Evolutionary conservation across 2,888 invertebrate species (phyloP), one percentile per base, ranked within the genome.

Genomic region (Leptinotarsa peninsularis): DNA sequence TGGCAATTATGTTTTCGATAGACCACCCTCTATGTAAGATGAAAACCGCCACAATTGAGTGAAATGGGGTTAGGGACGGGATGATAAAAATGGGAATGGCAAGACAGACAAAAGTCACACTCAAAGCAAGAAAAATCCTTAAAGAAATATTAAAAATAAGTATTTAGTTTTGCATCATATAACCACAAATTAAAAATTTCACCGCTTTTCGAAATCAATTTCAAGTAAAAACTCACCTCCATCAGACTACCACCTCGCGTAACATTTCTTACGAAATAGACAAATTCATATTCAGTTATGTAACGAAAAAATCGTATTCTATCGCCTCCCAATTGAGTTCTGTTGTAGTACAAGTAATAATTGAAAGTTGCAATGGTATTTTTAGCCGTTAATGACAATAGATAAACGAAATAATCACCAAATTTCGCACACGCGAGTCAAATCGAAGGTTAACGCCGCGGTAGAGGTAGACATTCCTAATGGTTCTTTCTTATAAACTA

Each of bases 361-460:
- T 63, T 33, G 63, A 17, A 43, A 33, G 63, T 43, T 43, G 33
- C 63, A 63, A 5, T 58, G 58, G 58, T 63, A 63, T 33, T 63
- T 18, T 58, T 21, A 58, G 58, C 23, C 23, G n/a, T 17, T 43
- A 63, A 63, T 63, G 33, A 63, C 63, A 33, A 15, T 43, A 63
- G 63, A 33, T 63, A 63, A 63, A 33, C n/a, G 43, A 63, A 33
- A 43, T 63, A 63, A 63, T 60, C 33, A 63, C 63, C 63, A 43
- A 63, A 63, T 63, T 63, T 63, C 7, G 63, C n/a, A n/a, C n/a
- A 63, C 14, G 27, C 63, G 63, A 63, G 63, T 63, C 23, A 63
- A 63, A 23, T 23, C 33, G 63, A 63, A 63, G 63, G 63, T n/a
- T 27, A 23, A 23, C 58, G 58, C 58, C 58, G 43, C 43, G 43